Evolutionary conservation across 2,113 vertebrate species (phyloP).

Genomic region (Eptesicus fuscus): DNA sequence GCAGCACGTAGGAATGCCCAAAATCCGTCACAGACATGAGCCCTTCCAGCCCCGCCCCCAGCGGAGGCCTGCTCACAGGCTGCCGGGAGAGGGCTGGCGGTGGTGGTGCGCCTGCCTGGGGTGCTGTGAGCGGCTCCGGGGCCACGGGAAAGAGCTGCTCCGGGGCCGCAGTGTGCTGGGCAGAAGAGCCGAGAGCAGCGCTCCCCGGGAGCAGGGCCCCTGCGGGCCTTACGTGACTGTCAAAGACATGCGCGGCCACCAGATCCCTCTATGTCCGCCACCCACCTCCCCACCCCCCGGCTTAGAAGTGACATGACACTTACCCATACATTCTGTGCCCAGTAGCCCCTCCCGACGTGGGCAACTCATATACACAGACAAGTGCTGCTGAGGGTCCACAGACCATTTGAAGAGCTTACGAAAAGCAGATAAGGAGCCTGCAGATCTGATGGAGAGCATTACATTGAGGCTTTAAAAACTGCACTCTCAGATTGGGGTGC

Average conservation of each 20-base stretch:
- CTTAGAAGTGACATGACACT: neutral
- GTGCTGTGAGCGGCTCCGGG: neutral
- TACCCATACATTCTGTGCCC: too few relatives aligned
- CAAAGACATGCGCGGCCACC: accelerated
- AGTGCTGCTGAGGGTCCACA: neutral
- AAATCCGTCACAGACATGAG: neutral
- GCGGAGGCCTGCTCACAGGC: neutral
- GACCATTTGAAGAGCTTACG: neutral
- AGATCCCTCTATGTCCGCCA: neutral
- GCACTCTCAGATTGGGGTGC: neutral
- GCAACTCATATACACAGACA: neutral
- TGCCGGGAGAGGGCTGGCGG: neutral
- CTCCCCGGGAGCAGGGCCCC: accelerated
- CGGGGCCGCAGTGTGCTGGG: neutral
- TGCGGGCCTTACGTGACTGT: neutral
- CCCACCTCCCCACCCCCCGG: too few relatives aligned
- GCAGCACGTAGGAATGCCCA: neutral
- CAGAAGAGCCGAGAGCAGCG: neutral
- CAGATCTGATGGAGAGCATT: neutral
- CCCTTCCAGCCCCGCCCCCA: neutral
- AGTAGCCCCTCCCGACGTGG: neutral
- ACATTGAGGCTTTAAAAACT: neutral
- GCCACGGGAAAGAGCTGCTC: neutral
- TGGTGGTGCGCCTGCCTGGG: neutral
- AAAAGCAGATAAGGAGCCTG: neutral